Evolutionary conservation across 2,888 invertebrate genomes (phyloP).

Genomic region (Eretmocerus hayati): DNA sequence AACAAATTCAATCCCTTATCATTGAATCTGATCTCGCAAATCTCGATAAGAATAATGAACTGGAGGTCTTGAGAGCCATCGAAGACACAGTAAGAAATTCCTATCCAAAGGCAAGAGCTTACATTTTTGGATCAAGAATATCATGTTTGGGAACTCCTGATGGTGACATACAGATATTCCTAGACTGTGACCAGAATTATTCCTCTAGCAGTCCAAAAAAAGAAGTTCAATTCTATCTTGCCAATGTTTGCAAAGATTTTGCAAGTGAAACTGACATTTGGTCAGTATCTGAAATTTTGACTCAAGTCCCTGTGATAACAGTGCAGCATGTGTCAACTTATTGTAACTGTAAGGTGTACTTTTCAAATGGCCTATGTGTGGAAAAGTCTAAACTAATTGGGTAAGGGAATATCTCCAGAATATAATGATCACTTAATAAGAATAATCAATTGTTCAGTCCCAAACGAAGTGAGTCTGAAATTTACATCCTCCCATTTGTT

Average conservation of each 20-base stretch:
- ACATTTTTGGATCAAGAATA: slow-evolving; percentile 57
- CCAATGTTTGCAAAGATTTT: slow-evolving; percentile 21
- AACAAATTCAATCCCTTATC: too few relatives aligned
- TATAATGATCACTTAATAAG: too few relatives aligned
- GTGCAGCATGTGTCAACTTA: slow-evolving; percentile 46
- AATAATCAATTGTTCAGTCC: too few relatives aligned
- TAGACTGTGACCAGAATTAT: slow-evolving; percentile 30
- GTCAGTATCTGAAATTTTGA: slow-evolving; percentile 44
- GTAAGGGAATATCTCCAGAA: too few relatives aligned
- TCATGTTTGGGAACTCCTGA: slow-evolving; percentile 48
- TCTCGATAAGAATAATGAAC: slow-evolving; percentile 15
- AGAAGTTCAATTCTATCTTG: slow-evolving; percentile 4
- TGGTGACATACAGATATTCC: slow-evolving; percentile 38
- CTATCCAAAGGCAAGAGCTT: slow-evolving; percentile 39
- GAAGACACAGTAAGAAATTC: slow-evolving; percentile 20
- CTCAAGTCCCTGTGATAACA: slow-evolving; percentile 57
- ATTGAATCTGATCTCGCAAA: slow-evolving; percentile 20
- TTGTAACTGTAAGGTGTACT: slow-evolving; percentile 57
- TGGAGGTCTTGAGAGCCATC: slow-evolving; percentile 24
- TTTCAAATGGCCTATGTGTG: slow-evolving; percentile 54
- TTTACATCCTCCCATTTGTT: neutral
- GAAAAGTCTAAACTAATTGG: slow-evolving; percentile 52
- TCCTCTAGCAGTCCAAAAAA: slow-evolving; percentile 8
- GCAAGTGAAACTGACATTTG: slow-evolving; percentile 27
- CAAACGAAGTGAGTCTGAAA: too few relatives aligned